These are phyloP conservation scores for Cephus runcator DNA, from an alignment of 2,888 invertebrate species.

Conservation along the genomic window DNA sequence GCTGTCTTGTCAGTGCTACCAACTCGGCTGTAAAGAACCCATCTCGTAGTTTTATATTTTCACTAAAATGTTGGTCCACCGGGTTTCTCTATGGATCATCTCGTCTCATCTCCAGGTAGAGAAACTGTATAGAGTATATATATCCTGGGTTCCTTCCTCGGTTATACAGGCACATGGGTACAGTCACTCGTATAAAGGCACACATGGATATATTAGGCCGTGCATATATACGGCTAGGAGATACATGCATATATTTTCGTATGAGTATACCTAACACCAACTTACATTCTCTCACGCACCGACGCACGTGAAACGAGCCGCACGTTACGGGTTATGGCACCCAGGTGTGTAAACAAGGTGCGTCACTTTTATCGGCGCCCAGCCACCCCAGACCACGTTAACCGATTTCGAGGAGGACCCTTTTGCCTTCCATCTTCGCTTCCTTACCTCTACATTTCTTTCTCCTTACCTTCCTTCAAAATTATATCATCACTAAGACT, in stretches of 20 bases:
- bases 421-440: no score
- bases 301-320: constrained; percentile 5
- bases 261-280: background rate
- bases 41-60: constrained; percentile 52
- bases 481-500: no score
- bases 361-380: constrained; percentile 32
- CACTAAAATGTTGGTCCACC: constrained; percentile 34
- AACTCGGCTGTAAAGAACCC: constrained; percentile 55
- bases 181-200: no score
- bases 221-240: no score
- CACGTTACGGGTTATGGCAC: constrained; percentile 27
- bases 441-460: background rate
- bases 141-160: no score
- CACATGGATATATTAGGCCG: no score
- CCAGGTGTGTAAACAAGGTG: constrained; percentile 54
- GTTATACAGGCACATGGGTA: no score
- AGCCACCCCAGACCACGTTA: background rate
- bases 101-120: constrained; percentile 29
- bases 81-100: constrained; percentile 40
- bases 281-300: background rate
- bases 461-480: background rate
- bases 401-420: constrained; percentile 3
- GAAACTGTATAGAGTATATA: background rate
- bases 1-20: constrained; percentile 61
- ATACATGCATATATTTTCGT: no score